Base-by-base conservation (phyloP, 1,140 invertebrate species). In the Drosophila tropicalis region DNA sequence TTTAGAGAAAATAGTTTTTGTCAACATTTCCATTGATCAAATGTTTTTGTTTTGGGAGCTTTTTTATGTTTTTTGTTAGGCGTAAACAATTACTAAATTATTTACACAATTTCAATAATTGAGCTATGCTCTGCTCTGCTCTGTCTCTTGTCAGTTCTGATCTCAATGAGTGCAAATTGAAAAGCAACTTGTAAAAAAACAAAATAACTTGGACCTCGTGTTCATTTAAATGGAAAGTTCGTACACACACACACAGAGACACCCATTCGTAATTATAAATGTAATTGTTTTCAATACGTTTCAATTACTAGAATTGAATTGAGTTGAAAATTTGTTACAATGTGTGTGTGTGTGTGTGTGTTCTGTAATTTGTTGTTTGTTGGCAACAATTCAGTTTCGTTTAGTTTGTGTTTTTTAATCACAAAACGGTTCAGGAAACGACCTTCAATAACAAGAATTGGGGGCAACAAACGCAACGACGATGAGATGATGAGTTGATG, bases 271-370 rank as follows among this genome's bases (percentile, higher is more conserved):
- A 47, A 10, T 22, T 10, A 19, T 51, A 51, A 51, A 32, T 54
- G 73, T 79, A 78, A 80, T 80, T 77, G 74, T 73, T 77, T 67
- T 65, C 70, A 78, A 74, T 78, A 78, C 78, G 22, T 67, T 79
- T 73, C 67, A 79, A 79, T 79, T 79, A 66, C 66, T 65, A 61
- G 70, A 64, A 51, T 60, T 22, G 70, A 77, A 79, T 79, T 79
- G 73, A 79, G 69, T 79, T 76, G 62, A 41, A 76, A 51, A 79
- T 67, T 60, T 69, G 62, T 72, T 72, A 67, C 65, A 69, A 41
- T 67, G 51, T 72, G 54, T 65, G 15, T 54, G 19, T 15, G 12
- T 3, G 36, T 67, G 51, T 72, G 54, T 65, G 15, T 54, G 19
- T 15, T 19, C 22, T 25, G 22, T 25, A 0, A 25, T 25, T 39